Conservation (phyloP, 2,888 invertebrate species). For the Eupithecia inturbata region DNA sequence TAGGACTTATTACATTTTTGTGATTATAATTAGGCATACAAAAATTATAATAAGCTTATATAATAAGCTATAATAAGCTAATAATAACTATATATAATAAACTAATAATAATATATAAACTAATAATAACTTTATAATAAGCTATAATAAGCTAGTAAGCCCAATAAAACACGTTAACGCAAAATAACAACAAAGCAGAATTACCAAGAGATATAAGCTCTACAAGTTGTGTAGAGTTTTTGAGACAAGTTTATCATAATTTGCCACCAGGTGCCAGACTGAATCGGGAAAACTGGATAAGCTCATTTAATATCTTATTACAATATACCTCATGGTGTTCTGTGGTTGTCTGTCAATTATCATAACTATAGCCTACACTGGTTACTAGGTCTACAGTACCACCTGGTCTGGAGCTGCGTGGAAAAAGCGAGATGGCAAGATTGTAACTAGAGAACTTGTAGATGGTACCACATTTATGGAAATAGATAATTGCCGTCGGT, state of each 20-base stretch:
- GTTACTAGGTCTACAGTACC: background rate
- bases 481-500: too few relatives aligned
- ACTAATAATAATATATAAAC: too few relatives aligned
- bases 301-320: constrained; percentile 11
- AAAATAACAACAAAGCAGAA: background rate
- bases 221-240: background rate
- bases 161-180: too few relatives aligned
- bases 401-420: background rate
- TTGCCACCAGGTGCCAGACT: constrained; percentile 60
- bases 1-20: too few relatives aligned
- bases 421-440: background rate
- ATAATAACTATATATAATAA: too few relatives aligned
- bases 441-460: background rate
- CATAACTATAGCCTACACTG: background rate
- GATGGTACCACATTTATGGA: too few relatives aligned
- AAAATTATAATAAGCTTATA: too few relatives aligned
- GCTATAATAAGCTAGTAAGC: too few relatives aligned
- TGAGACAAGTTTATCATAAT: constrained; percentile 44
- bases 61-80: too few relatives aligned
- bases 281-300: constrained; percentile 27
- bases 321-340: background rate
- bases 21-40: too few relatives aligned
- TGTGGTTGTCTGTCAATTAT: constrained; percentile 8
- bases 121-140: too few relatives aligned
- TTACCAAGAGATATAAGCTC: background rate